Conservation (phyloP, 2,113 vertebrate species). For the Verasper variegatus region DNA sequence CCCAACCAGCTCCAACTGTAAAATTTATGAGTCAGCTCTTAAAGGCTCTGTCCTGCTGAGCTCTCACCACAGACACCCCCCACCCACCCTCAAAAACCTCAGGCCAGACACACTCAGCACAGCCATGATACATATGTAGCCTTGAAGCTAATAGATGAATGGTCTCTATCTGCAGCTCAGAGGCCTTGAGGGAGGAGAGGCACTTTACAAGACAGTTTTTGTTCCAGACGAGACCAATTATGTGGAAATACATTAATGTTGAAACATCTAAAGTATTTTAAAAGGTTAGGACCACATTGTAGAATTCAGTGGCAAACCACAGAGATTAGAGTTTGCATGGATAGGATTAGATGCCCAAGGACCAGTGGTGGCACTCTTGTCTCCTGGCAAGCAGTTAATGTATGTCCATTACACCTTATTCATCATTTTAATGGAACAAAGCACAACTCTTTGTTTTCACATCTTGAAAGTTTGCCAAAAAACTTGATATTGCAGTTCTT, state of each 20-base stretch:
- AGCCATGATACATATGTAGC: constrained; percentile 52
- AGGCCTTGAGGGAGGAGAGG: constrained; percentile 8
- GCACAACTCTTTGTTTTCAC: background rate
- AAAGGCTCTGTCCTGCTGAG: constrained; percentile 66
- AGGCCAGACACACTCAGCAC: constrained; percentile 45
- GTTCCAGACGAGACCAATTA: background rate
- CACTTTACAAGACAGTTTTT: constrained; percentile 17
- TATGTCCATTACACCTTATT: background rate
- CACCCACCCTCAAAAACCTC: constrained; percentile 5
- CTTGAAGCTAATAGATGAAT: constrained; percentile 70
- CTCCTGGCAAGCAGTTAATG: background rate
- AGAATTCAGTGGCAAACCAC: background rate
- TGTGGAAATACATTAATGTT: constrained; percentile 1
- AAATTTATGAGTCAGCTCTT: constrained; percentile 82
- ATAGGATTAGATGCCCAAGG: background rate
- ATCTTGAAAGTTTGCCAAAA: background rate
- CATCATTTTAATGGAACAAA: background rate
- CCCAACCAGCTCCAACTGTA: constrained; percentile 68
- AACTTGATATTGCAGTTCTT: background rate
- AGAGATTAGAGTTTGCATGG: background rate
- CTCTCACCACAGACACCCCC: constrained; percentile 38
- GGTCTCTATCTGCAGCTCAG: constrained; percentile 7
- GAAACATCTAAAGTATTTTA: background rate
- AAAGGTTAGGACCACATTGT: background rate
- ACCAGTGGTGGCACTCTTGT: background rate